Evolutionary conservation across 2,113 vertebrate genomes (phyloP), one percentile per base, ranked within the genome.

Genomic region (Panurus biarmicus): DNA sequence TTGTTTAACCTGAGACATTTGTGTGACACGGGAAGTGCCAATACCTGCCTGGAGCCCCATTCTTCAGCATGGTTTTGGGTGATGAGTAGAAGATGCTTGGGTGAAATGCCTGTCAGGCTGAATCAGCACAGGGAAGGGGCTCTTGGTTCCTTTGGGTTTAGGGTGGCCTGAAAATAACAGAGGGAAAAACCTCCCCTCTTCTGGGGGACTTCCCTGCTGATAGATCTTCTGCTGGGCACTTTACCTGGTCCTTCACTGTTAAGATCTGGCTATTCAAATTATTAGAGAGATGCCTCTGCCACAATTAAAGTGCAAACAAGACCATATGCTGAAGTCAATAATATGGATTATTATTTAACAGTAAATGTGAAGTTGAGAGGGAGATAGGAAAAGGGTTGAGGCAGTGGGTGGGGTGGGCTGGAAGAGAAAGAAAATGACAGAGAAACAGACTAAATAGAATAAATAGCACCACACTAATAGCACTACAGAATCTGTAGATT

Each of bases 1-100:
- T 50, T 82, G 64, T 78, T 95, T 86, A 94, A 95, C 79, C 56
- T 66, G 72, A 77, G 85, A 77, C 51, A 45, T 83, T 65, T 60
- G 24, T 87, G 77, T 71, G 90, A 71, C 70, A 91, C 66, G 90
- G 69, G 67, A 57, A 90, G 73, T 70, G 92, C 74, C 90, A 85
- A 25, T 71, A 81, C 66, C 79, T 15, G 38, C 65, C 84, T 75
- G 62, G 88, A 87, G 70, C 51, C 76, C 88, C 69, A 40, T 94
- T 93, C 83, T 53, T 94, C 81, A 90, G 94, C 6, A 18, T 56
- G 61, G 2, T 53, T 77, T 70, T n/a, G 56, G 56, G 51, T 58
- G 93, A 57, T 54, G 65, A 70, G 83, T 62, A 82, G 21, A 44
- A 44, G 84, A 56, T 88, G 48, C 69, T 86, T 26, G 14, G 74